Evolutionary conservation across 2,797 vertebrate genomes (phyloP), one percentile per base, ranked within the genome.

Genomic region (Phoebastria nigripes): DNA sequence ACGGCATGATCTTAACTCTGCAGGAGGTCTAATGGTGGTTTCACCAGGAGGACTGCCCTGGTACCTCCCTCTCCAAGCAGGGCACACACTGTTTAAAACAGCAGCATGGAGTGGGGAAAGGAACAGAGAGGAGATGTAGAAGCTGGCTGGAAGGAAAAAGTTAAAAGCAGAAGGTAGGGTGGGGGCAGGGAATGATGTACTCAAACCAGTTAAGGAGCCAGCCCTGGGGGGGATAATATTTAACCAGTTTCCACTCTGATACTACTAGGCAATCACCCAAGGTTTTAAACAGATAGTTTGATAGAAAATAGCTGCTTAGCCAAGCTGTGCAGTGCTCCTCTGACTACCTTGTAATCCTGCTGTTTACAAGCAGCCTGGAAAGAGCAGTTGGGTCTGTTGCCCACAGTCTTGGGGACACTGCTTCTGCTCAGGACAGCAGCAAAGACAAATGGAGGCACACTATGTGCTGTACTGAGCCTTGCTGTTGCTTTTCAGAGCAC

Each of bases 401-500:
- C 37, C 6, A 1, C 22, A 61, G 44, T 72, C 5, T 4, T 25
- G 25, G 31, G 37, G 58, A 83, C 26, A 12, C 37, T 21, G 31
- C 61, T 74, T 24, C 73, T 87, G 41, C 63, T 26, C 55, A 35
- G 29, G 56, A 58, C 39, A 81, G 59, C 44, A n/a, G 56, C 51
- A 66, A 31, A 82, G n/a, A 66, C 42, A 76, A 55, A 81, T 0
- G 1, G n/a, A 46, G 26, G 21, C 33, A 82, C 11, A 2, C 12
- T 3, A 0, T 1, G 5, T 51, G 28, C 44, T 87, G 39, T 46
- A 76, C 63, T 71, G 78, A 95, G 46, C 69, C 65, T 76, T 41
- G 21, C 46, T 73, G 12, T 82, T 96, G 26, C 39, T 83, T 96
- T 96, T 74, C 93, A 97, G 96, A 87, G 93, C 97, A 69, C 71